Percentiles rank a stretch among this genome's conserved stretches.
Evolutionary conservation across 2,113 vertebrate genomes (phyloP).

Genomic region (Tragelaphus strepsiceros): DNA sequence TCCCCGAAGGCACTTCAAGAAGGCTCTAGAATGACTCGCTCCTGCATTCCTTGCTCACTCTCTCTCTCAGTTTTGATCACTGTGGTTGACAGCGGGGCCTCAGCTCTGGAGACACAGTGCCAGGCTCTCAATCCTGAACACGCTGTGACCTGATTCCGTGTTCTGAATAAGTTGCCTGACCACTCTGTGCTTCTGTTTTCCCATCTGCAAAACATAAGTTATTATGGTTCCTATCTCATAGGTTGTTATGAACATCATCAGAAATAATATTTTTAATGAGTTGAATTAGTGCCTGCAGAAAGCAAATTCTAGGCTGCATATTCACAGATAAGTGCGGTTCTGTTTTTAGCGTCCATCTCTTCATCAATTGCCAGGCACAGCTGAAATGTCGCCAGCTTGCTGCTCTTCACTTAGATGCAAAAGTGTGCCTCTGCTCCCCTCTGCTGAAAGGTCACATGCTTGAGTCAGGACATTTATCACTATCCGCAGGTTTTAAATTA

Average conservation of each 20-base stretch:
- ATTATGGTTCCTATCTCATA: neutral
- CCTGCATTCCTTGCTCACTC: fast-evolving
- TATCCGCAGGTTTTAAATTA: neutral
- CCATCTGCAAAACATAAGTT: neutral
- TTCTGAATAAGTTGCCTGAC: neutral
- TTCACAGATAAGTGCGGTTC: neutral
- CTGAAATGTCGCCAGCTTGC: fast-evolving
- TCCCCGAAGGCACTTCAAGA: neutral
- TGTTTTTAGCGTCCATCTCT: neutral
- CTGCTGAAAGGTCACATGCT: neutral
- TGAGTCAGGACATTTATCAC: neutral
- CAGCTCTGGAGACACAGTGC: neutral
- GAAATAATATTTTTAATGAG: neutral
- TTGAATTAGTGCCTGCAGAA: neutral
- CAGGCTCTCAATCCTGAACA: neutral
- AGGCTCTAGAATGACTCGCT: neutral
- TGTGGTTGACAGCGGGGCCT: neutral
- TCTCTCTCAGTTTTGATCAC: neutral
- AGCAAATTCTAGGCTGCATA: neutral
- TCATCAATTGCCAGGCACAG: neutral
- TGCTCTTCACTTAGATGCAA: neutral
- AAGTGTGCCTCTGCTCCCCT: neutral
- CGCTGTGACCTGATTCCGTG: fast-evolving
- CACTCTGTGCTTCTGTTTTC: neutral
- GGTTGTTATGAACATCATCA: neutral